Evolutionary conservation across 2,888 invertebrate species (phyloP).

Genomic region (Watsonalla cultraria): DNA sequence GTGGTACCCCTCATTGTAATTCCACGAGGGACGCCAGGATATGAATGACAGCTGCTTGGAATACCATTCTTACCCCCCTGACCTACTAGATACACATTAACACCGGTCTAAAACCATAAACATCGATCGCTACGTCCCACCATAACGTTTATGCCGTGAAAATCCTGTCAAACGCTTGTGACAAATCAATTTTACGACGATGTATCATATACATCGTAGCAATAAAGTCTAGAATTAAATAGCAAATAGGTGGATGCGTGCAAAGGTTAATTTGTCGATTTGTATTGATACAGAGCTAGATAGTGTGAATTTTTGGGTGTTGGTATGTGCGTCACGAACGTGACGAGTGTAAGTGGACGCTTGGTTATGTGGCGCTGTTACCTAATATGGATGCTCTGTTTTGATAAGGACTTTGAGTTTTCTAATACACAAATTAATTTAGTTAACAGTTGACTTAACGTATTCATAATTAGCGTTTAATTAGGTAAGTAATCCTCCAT

Average conservation of each 20-base stretch:
- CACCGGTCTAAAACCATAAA: conserved; percentile 49
- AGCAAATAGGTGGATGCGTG: not conserved
- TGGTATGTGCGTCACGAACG: conserved; percentile 32
- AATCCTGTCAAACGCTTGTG: conserved; percentile 21
- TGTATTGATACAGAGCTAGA: conserved; percentile 29
- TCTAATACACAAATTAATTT: conserved; percentile 2
- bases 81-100: conserved; percentile 56
- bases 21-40: conserved; percentile 42
- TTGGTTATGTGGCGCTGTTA: conserved; percentile 40
- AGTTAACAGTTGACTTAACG: too few species aligned
- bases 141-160: conserved; percentile 26
- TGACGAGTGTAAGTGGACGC: conserved; percentile 20
- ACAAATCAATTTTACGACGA: conserved; percentile 11
- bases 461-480: too few species aligned
- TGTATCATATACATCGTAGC: not conserved
- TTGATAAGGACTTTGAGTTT: not conserved
- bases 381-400: conserved; percentile 36
- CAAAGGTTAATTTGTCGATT: conserved; percentile 39
- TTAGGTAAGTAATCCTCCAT: too few species aligned
- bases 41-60: conserved; percentile 29
- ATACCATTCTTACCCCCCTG: conserved; percentile 51
- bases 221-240: conserved; percentile 18
- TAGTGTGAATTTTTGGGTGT: conserved; percentile 26
- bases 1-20: conserved; percentile 46
- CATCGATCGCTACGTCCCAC: conserved; percentile 25